These are phyloP conservation scores for Callionymus lyra DNA, from an alignment of 2,113 vertebrate species.

Conservation along the genomic window DNA sequence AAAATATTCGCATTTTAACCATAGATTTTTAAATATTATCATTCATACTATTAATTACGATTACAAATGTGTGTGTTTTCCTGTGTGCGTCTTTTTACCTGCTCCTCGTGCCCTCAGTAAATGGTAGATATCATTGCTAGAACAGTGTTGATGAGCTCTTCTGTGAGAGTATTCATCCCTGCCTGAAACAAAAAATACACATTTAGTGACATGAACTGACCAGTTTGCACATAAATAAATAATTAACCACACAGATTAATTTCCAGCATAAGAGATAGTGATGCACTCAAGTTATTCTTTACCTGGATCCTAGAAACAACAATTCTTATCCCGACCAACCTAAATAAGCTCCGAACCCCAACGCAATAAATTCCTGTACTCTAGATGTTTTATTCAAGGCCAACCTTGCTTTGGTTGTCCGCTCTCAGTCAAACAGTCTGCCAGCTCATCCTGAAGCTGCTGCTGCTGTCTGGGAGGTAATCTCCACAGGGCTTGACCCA, in stretches of 20 bases:
- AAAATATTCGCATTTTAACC: not conserved
- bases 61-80: no score
- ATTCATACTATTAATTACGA: no score
- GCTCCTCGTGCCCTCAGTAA: conserved; percentile 79
- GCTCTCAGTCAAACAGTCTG: conserved; percentile 58
- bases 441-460: conserved; percentile 84
- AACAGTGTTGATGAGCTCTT: conserved; percentile 71
- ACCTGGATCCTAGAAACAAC: no score
- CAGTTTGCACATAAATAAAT: no score
- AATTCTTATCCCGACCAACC: no score
- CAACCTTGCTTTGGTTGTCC: conserved; percentile 34
- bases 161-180: conserved; percentile 71
- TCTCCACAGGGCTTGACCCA: conserved; percentile 98
- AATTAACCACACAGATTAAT: no score
- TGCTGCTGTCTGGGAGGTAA: conserved; percentile 84
- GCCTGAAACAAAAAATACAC: conserved; percentile 59
- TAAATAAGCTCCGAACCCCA: no score
- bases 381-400: no score
- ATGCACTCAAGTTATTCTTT: no score
- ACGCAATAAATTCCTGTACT: no score
- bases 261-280: no score
- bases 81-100: conserved; percentile 20
- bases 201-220: not conserved
- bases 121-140: conserved; percentile 85
- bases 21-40: not conserved